A percentile compares a stretch with the other conserved stretches of the same genome.
Evolutionary conservation across 2,797 vertebrate genomes (phyloP).

Genomic region (Pygocentrus nattereri): DNA sequence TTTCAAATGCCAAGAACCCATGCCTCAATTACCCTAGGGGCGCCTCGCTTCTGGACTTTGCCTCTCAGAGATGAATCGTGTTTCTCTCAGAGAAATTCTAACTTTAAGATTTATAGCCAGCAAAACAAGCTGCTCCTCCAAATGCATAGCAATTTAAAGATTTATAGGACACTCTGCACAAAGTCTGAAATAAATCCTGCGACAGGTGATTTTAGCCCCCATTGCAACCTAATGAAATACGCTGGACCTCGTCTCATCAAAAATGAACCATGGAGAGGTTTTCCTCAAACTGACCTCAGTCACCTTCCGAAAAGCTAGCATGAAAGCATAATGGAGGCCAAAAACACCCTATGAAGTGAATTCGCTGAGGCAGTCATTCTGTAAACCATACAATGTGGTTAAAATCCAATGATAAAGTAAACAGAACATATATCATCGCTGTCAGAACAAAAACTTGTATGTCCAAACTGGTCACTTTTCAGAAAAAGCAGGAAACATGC

Average conservation of each 20-base stretch:
- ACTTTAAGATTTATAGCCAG: conserved; percentile 33
- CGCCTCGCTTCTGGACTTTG: not conserved
- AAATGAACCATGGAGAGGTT: not conserved
- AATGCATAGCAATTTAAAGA: not conserved
- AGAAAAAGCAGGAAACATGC: no score
- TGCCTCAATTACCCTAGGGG: not conserved
- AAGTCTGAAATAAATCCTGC: conserved; percentile 11
- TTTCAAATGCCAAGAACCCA: conserved; percentile 1
- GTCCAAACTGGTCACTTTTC: no score
- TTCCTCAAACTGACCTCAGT: not conserved
- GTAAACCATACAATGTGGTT: no score
- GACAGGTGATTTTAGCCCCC: conserved; percentile 2
- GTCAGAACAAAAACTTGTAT: no score
- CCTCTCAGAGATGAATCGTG: not conserved
- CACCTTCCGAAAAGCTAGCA: not conserved
- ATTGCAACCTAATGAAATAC: conserved; percentile 21
- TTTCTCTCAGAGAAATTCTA: not conserved
- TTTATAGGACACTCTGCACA: conserved; percentile 6
- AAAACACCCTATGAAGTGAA: not conserved
- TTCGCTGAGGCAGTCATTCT: no score
- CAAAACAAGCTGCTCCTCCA: not conserved
- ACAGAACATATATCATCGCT: no score
- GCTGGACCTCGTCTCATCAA: not conserved
- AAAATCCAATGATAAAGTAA: no score
- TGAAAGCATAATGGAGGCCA: not conserved